phyloP scores from a whole-genome alignment of 2,113 vertebrate genomes.

The Donacobius atricapilla region DNA sequence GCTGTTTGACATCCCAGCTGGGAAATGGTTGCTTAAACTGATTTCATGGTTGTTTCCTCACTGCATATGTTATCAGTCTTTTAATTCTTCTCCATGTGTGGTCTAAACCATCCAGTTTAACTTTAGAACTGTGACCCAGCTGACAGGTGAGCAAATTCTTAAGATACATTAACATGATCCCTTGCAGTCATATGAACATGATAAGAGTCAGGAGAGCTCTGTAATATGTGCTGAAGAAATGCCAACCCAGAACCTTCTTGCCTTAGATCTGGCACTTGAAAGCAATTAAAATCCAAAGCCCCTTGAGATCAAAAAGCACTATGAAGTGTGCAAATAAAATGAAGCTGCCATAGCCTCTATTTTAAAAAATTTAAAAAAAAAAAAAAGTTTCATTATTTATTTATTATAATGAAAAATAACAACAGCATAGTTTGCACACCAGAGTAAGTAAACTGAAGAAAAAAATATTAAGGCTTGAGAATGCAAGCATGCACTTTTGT shows the following conservation, averaged over 20 bases:
- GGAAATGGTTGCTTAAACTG: background rate
- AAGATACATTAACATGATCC: background rate
- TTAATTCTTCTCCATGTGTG: background rate
- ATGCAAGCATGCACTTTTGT: background rate
- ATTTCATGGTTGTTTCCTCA: background rate
- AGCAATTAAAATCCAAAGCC: background rate
- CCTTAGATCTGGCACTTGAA: constrained; percentile 7
- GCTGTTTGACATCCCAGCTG: background rate
- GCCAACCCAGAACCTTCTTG: background rate
- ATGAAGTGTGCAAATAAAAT: constrained; percentile 10
- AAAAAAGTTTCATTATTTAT: background rate
- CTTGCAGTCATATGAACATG: background rate
- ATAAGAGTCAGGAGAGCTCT: background rate
- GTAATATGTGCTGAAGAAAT: background rate
- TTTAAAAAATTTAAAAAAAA: background rate
- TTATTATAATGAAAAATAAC: background rate
- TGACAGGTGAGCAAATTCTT: constrained; percentile 1
- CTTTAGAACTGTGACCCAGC: background rate
- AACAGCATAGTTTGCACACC: background rate
- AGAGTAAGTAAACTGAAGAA: background rate
- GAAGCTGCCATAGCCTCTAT: background rate
- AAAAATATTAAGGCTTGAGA: background rate
- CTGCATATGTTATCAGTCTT: background rate
- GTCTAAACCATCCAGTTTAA: background rate
- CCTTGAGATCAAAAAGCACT: constrained; percentile 3